Base-by-base conservation (phyloP, 1,140 invertebrate genomes). In the Meloidogyne exigua region DNA sequence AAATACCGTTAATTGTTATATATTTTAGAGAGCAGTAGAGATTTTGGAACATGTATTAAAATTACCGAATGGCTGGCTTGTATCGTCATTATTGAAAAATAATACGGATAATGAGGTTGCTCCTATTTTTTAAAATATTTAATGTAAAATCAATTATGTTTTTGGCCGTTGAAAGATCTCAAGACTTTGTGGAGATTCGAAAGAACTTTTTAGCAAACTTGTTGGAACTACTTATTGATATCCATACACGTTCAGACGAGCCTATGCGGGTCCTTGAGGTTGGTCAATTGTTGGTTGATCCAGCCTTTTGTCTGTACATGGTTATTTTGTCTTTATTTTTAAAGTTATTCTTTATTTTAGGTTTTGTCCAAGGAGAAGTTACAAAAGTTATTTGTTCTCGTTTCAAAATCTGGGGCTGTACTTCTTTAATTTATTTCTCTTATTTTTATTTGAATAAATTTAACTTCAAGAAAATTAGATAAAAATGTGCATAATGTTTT, bases 251-350 rank as follows among this genome's bases (percentile, higher is more conserved):
- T 13, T 68, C 80, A 18, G 63, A 80, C 23, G 80, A 83, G n/a
- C 77, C 76, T 12, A 64, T 49, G 63, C 63, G 28, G 2, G 82
- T 81, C 3, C 63, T 81, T 80, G 42, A 80, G 12, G 36, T 82
- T n/a, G 82, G 79, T 21, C n/a, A 44, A 18, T 49, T 83, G 3
- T 42, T 81, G 1, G 62, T 83, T n/a, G 80, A 81, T 36, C 78
- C 77, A n/a, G 21, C 12, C 12, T 81, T 82, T 32, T 21, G 42
- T 42, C n/a, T 81, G 26, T 42, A 81, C 57, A 79, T 65, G 57
- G 79, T 65, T n/a, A 28, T 78, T 2, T 7, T 39, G 18, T 39
- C 1, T n/a, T 18, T 11, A 18, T 57, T 1, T 18, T 39, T 39
- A 13, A 13, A 25, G 44, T 11, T 70, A 9, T 26, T 42, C 7